These are phyloP conservation scores for Tachystola acroxantha DNA, from an alignment of 2,888 invertebrate species.

Conservation along the genomic window DNA sequence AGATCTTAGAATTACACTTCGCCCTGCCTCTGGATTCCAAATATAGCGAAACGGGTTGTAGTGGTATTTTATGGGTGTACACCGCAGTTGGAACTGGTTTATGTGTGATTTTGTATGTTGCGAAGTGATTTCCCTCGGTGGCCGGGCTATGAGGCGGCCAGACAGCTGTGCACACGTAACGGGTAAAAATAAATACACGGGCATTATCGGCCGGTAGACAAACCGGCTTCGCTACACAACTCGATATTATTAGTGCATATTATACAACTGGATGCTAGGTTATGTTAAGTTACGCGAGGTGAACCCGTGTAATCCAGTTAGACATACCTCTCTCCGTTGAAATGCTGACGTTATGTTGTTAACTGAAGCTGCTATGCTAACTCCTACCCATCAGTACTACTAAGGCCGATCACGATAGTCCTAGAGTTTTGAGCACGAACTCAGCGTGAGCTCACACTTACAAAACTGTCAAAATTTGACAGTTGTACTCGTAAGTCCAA, in stretches of 20 bases:
- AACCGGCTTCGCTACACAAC: conserved; percentile 65
- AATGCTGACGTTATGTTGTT: no score
- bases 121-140: conserved; percentile 52
- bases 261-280: conserved; percentile 37
- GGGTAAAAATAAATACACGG: conserved; percentile 76
- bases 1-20: conserved; percentile 25
- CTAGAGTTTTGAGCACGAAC: no score
- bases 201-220: conserved; percentile 70
- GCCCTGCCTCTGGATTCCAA: conserved; percentile 51
- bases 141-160: conserved; percentile 60
- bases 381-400: no score
- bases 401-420: no score
- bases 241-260: conserved; percentile 66
- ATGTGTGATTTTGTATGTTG: conserved; percentile 16
- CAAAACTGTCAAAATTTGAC: no score
- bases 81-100: conserved; percentile 10
- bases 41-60: conserved; percentile 51
- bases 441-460: no score
- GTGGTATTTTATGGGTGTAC: background rate
- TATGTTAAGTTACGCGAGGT: conserved; percentile 20
- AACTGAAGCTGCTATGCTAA: no score
- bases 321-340: no score
- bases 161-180: conserved; percentile 74
- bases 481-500: no score
- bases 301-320: conserved; percentile 1